Percentiles rank a stretch among this genome's conserved stretches.
Conservation (phyloP, 2,113 vertebrate genomes). For the Otocyon megalotis region DNA sequence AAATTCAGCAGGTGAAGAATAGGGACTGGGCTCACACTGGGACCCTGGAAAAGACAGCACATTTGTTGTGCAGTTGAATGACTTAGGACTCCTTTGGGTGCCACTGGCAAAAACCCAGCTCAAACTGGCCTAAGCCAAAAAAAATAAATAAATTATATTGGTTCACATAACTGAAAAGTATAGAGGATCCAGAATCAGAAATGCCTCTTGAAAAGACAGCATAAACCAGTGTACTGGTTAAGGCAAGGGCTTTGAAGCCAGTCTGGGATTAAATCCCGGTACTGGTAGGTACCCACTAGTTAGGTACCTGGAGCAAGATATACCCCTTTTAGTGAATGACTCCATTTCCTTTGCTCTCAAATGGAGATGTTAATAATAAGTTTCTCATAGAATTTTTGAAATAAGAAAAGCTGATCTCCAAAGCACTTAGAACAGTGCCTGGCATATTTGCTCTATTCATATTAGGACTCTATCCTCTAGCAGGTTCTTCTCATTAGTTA, state of each 20-base stretch:
- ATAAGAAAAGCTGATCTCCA: neutral
- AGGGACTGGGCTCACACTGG: neutral
- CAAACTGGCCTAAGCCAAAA: neutral
- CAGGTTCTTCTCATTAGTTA: neutral
- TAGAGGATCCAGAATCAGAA: neutral
- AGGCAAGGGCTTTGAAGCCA: neutral
- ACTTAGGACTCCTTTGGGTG: neutral
- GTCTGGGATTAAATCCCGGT: neutral
- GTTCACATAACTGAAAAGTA: neutral
- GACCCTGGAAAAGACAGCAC: neutral
- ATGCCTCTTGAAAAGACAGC: neutral
- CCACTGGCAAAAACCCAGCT: neutral
- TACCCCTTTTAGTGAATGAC: neutral
- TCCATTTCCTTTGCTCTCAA: constrained; percentile 2
- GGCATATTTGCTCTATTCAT: neutral
- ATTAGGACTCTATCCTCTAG: neutral
- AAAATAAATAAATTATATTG: neutral
- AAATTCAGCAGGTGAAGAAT: neutral
- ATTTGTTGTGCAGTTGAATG: neutral
- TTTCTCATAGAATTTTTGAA: neutral
- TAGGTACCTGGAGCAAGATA: neutral
- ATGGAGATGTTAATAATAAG: neutral
- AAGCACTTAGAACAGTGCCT: neutral
- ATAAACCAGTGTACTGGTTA: neutral
- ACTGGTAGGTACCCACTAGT: neutral